A percentile compares a stretch with the other conserved stretches of the same genome.
These are phyloP conservation scores for Papilio xuthus DNA, from an alignment of 1,140 invertebrate species.

Conservation along the genomic window DNA sequence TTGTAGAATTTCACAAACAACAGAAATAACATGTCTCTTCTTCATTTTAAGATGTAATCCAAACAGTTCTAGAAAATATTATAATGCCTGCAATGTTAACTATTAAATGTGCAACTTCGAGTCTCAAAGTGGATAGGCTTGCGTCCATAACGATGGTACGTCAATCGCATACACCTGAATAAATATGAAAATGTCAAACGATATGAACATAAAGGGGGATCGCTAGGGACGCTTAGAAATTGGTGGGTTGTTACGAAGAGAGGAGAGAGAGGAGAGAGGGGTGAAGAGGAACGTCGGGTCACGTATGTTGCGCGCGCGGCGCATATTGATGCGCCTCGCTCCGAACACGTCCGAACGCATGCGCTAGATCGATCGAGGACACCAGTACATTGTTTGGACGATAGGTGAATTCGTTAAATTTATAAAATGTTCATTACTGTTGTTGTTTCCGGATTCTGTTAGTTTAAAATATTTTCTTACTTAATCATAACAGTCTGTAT, in stretches of 20 bases:
- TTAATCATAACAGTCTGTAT: background rate
- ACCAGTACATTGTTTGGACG: slow-evolving; percentile 21
- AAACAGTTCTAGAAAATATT: background rate
- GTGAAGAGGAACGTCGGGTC: slow-evolving; percentile 66
- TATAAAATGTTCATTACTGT: slow-evolving; percentile 29
- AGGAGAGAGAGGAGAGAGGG: slow-evolving; percentile 46
- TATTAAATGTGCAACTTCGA: background rate
- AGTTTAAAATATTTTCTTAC: background rate
- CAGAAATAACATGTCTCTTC: background rate
- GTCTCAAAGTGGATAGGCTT: background rate
- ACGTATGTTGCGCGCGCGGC: slow-evolving; percentile 49
- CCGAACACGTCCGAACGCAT: slow-evolving; percentile 13
- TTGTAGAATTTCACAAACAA: background rate
- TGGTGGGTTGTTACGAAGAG: slow-evolving; percentile 43
- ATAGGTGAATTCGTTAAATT: slow-evolving; percentile 32
- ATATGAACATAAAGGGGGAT: slow-evolving; percentile 48
- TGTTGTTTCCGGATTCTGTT: slow-evolving; percentile 6
- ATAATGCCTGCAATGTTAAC: background rate
- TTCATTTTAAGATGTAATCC: background rate
- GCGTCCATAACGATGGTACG: background rate
- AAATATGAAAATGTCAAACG: slow-evolving; percentile 40
- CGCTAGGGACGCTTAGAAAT: slow-evolving; percentile 58
- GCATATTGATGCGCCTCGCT: slow-evolving; percentile 64
- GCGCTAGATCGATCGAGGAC: slow-evolving; percentile 34
- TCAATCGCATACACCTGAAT: slow-evolving; percentile 24